Base-by-base conservation (phyloP, 37 sponge, comb jelly and placozoan species). In the Lycopodina hypogea region DNA sequence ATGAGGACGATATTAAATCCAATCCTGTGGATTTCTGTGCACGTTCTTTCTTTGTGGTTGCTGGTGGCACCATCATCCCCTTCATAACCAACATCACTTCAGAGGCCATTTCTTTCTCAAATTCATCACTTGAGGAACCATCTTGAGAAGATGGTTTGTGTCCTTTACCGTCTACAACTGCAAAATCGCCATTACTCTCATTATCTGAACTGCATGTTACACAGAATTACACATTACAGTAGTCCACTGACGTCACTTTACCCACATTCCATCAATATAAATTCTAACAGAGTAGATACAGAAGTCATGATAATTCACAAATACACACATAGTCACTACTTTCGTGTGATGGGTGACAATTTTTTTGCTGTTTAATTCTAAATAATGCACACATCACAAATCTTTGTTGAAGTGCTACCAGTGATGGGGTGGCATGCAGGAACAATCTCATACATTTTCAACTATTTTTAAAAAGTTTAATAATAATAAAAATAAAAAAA, bases 71-170 rank as follows among this genome's bases (percentile, higher is more conserved):
- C 7, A 41, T 24, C 45, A 48, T 42, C 29, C 26, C 28, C 45
- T 78, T 1, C 42, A 78, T 33, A 21, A 48, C n/a, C 17, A 23
- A 33, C 63, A 68, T 52, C 21, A 71, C 65, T 61, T 87, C 82
- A 22, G 75, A 64, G 28, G 74, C 84, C 94, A 93, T 89, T 63
- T 81, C 79, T 58, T 64, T 82, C 56, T 89, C 91, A 90, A 93
- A 93, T 59, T 93, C 94, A 80, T 93, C 93, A 60, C 80, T 79
- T 29, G 51, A 76, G 6, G 23, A 21, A 34, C 68, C 23, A 22
- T 23, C 58, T 0, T 67, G 45, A 35, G 42, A 35, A 56, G 35
- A 30, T 3, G 18, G 56, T 58, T 74, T 29, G 36, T 34, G 58
- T 18, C 15, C 41, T 39, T 56, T 2, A 39, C 19, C 14, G 71